Evolutionary conservation across 2,797 vertebrate species (phyloP), one percentile per base, ranked within the genome.

Genomic region (Borostomias antarcticus): DNA sequence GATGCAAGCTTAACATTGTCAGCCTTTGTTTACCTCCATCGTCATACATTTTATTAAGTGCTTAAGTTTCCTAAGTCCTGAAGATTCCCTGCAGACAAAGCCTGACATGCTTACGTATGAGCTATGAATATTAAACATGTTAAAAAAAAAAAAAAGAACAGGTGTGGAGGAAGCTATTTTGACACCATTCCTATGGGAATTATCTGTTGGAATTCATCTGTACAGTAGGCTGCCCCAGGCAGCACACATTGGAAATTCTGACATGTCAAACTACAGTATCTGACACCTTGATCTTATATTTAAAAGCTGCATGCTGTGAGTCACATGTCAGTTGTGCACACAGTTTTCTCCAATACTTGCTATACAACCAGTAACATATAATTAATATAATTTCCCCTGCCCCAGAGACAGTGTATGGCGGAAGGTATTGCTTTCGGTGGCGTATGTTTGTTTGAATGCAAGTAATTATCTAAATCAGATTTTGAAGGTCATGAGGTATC

Each of bases 161-260:
- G 54, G 54, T 57, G 30, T 29, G 33, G 54, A 9, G 30, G 19
- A 35, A 57, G 30, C 30, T 19, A 33, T 35, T 35, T 57, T 4
- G 28, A 57, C 54, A 57, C 10, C 10, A 57, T 57, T 57, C 30
- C 30, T 57, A 19, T 57, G 54, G 54, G 54, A 57, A 57, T 32
- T 17, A 57, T 57, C 19, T 17, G 17, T 19, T 6, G n/a, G n/a
- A 57, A 33, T 57, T 35, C 29, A 32, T 21, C 4, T 57, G 54
- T n/a, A n/a, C n/a, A n/a, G n/a, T 30, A n/a, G 29, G 29, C 33
- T 57, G 54, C 54, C 54, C 30, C 10, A 32, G 54, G 54, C 54
- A 57, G 33, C 54, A 19, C 30, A 35, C 10, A 57, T 28, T 57
- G 30, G 33, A 13, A 1, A n/a, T 45, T 43, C n/a, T 2, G 40